These are phyloP conservation scores for Ectobius pallidus DNA, from an alignment of 2,888 invertebrate species.

Conservation along the genomic window DNA sequence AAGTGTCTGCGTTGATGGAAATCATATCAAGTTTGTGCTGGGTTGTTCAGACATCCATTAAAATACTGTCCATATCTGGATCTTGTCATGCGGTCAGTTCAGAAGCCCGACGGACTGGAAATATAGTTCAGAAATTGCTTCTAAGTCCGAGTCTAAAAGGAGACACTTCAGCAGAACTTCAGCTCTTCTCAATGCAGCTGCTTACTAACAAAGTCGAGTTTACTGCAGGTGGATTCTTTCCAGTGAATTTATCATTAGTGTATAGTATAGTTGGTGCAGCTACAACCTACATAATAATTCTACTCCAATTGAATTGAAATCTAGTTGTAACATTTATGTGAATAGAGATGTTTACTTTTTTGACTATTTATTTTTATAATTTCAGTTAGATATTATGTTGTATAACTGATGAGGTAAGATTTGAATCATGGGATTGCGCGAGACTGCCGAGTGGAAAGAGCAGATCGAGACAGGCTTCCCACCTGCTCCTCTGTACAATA, in stretches of 20 bases:
- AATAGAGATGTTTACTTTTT: too few species aligned
- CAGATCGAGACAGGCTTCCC: too few species aligned
- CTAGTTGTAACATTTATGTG: too few species aligned
- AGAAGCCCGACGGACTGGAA: background rate
- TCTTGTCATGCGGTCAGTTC: background rate
- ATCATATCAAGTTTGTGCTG: background rate
- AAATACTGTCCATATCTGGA: background rate
- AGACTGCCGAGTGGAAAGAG: too few species aligned
- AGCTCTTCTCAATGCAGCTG: background rate
- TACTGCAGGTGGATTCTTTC: slow-evolving; percentile 16
- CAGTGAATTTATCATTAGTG: slow-evolving; percentile 5
- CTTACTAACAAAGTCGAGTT: slow-evolving; percentile 1
- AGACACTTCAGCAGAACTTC: background rate
- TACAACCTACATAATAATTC: slow-evolving; percentile 10
- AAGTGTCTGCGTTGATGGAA: background rate
- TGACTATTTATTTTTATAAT: too few species aligned
- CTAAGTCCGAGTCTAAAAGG: background rate
- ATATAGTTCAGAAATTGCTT: background rate
- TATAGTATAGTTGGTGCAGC: background rate
- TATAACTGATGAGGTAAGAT: too few species aligned
- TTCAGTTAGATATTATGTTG: too few species aligned
- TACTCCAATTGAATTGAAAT: background rate
- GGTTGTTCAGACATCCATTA: background rate
- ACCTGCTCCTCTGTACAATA: too few species aligned
- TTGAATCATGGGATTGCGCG: too few species aligned